phyloP scores from a whole-genome alignment of 1,140 invertebrate species.

The Dinothrombium tinctorium region DNA sequence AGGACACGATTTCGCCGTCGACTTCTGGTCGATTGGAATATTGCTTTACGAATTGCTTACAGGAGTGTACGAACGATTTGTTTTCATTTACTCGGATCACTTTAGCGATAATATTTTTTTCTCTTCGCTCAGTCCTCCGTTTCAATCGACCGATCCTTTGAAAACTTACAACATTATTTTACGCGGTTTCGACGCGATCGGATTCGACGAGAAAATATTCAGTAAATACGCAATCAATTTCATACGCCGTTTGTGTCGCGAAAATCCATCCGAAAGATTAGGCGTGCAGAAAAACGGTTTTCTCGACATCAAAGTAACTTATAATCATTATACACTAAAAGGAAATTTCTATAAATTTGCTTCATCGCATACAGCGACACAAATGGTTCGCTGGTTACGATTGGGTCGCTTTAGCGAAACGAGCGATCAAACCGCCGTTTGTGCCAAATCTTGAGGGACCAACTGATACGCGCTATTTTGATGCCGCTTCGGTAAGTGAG shows the following conservation, averaged over 20 bases:
- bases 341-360: not conserved
- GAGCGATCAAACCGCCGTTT: constrained; percentile 72
- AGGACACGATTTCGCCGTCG: constrained; percentile 34
- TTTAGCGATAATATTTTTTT: constrained; percentile 23
- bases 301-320: constrained; percentile 86
- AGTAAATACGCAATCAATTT: constrained; percentile 71
- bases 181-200: constrained; percentile 92
- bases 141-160: constrained; percentile 91
- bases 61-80: constrained; percentile 61
- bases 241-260: constrained; percentile 88
- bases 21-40: constrained; percentile 85
- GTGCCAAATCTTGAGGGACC: constrained; percentile 42
- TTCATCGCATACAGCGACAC: constrained; percentile 31
- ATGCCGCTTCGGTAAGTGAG: constrained; percentile 21
- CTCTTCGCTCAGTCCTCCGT: constrained; percentile 38
- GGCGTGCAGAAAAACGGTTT: constrained; percentile 92
- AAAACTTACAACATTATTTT: constrained; percentile 98
- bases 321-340: not conserved
- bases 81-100: constrained; percentile 75
- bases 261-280: constrained; percentile 86
- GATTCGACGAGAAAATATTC: constrained; percentile 83
- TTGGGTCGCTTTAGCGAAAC: constrained; percentile 82
- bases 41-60: constrained; percentile 73
- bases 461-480: constrained; percentile 83
- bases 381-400: constrained; percentile 99